Percentiles rank a stretch among this genome's conserved stretches.
phyloP scores from a whole-genome alignment of 2,888 invertebrate genomes.

The Amitus sp. region DNA sequence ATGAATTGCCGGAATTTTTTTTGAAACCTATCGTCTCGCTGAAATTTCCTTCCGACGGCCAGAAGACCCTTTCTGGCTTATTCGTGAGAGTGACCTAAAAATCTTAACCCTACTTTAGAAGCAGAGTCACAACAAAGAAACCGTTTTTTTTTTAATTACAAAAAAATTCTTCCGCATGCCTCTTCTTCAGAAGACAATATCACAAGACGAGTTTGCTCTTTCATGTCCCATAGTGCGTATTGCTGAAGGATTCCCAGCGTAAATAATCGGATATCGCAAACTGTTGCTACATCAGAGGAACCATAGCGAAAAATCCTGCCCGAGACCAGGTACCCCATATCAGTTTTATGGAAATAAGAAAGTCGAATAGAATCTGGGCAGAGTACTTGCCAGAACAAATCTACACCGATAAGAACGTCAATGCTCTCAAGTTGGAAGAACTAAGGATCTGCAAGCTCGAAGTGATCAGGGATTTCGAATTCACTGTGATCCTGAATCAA shows the following conservation, averaged over 20 bases:
- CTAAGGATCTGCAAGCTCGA: slow-evolving; percentile 9
- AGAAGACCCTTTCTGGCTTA: slow-evolving; percentile 3
- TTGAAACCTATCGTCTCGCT: neutral
- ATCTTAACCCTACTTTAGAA: slow-evolving; percentile 7
- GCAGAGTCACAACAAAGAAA: slow-evolving; percentile 13
- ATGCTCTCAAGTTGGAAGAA: slow-evolving; percentile 9
- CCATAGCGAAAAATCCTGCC: slow-evolving; percentile 11
- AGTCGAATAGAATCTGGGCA: neutral
- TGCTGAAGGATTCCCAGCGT: too few species aligned
- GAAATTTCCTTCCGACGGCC: slow-evolving; percentile 4
- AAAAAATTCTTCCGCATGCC: slow-evolving; percentile 6
- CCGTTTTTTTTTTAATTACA: slow-evolving; percentile 4
- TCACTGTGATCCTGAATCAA: neutral
- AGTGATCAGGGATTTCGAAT: neutral
- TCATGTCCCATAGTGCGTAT: slow-evolving; percentile 23
- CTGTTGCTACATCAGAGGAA: too few species aligned
- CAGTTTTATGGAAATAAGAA: slow-evolving; percentile 18
- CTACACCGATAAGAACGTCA: slow-evolving; percentile 17
- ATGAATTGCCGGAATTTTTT: slow-evolving; percentile 1
- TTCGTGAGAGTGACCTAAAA: slow-evolving; percentile 13
- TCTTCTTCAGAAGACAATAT: slow-evolving; percentile 3
- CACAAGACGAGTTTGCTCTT: slow-evolving; percentile 2
- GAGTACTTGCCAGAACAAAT: slow-evolving; percentile 15
- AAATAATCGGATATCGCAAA: too few species aligned
- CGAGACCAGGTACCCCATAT: slow-evolving; percentile 18